phyloP scores from a whole-genome alignment of 2,113 vertebrate genomes.

The Vulpes vulpes region DNA sequence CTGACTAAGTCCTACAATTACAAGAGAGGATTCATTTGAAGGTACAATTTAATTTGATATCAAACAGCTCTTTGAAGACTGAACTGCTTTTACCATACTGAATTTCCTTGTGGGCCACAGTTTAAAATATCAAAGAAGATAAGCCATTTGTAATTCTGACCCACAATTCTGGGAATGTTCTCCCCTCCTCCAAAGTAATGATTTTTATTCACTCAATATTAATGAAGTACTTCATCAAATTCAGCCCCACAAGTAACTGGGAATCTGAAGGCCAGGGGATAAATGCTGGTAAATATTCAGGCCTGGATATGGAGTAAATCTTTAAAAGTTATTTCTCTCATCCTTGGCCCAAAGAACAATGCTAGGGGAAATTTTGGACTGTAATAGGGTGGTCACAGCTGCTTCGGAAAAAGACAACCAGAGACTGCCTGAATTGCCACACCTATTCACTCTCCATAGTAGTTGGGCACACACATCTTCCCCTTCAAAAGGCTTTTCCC shows the following conservation, averaged over 20 bases:
- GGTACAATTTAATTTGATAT: slow-evolving; percentile 38
- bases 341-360: slow-evolving; percentile 46
- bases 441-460: slow-evolving; percentile 17
- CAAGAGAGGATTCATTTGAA: slow-evolving; percentile 38
- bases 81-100: neutral
- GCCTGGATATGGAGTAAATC: slow-evolving; percentile 60
- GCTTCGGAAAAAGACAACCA: slow-evolving; percentile 33
- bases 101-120: slow-evolving; percentile 56
- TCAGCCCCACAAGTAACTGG: slow-evolving; percentile 11
- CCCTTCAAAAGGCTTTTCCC: slow-evolving; percentile 51
- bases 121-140: slow-evolving; percentile 55
- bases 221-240: slow-evolving; percentile 36
- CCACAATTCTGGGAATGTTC: slow-evolving; percentile 20
- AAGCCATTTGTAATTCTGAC: slow-evolving; percentile 53
- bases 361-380: neutral
- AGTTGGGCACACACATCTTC: slow-evolving; percentile 24
- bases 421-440: slow-evolving; percentile 31
- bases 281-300: slow-evolving; percentile 48
- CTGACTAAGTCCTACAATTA: slow-evolving; percentile 45
- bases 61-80: slow-evolving; percentile 14
- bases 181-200: slow-evolving; percentile 1
- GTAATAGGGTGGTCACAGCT: slow-evolving; percentile 50
- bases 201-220: slow-evolving; percentile 44
- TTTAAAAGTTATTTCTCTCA: slow-evolving; percentile 31
- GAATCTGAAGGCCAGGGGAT: slow-evolving; percentile 54